A percentile compares a stretch with the other conserved stretches of the same genome.
Evolutionary conservation across 2,797 vertebrate species (phyloP).

Genomic region (Coendou prehensilis): DNA sequence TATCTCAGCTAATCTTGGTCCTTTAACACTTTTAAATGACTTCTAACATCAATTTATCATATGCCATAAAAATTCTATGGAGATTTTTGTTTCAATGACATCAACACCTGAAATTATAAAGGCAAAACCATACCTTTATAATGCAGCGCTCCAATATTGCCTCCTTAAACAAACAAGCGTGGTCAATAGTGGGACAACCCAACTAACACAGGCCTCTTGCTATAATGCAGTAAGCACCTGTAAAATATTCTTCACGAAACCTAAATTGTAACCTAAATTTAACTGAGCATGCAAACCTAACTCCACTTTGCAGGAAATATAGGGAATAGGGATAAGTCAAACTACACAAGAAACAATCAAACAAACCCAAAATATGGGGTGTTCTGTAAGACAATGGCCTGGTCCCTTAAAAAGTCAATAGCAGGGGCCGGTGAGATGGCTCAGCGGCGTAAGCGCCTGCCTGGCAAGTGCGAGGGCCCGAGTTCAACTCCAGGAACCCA

Average conservation of each 20-base stretch:
- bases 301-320: not conserved
- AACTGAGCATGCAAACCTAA: not conserved
- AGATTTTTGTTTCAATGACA: not conserved
- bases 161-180: not conserved
- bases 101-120: not conserved
- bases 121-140: not conserved
- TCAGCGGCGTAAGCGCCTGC: too few relatives aligned
- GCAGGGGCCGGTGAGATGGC: too few relatives aligned
- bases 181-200: too few relatives aligned
- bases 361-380: not conserved
- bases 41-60: not conserved
- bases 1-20: not conserved
- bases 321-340: not conserved
- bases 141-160: not conserved
- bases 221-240: not conserved
- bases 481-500: too few relatives aligned
- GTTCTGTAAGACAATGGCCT: not conserved
- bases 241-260: not conserved
- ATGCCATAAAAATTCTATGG: not conserved
- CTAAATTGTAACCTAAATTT: not conserved
- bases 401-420: not conserved
- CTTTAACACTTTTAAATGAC: not conserved
- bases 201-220: not conserved
- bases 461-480: too few relatives aligned
- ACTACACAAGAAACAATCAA: not conserved